Evolutionary conservation across 2,113 vertebrate genomes (phyloP).

Genomic region (Hirundichthys speculiger): DNA sequence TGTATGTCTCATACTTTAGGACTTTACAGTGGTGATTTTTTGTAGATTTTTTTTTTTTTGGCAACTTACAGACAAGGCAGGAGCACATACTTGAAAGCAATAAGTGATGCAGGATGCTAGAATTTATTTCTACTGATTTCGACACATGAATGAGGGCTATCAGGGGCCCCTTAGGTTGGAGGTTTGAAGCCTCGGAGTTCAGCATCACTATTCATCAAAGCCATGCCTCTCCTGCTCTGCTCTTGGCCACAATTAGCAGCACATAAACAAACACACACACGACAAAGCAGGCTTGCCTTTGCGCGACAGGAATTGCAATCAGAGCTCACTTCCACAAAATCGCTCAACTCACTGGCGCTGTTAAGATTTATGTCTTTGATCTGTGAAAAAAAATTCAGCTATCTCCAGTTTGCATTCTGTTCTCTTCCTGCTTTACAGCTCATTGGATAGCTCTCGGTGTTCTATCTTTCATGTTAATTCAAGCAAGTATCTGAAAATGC

Average conservation of each 20-base stretch:
- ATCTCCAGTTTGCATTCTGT: conserved; percentile 19
- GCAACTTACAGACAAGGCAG: background rate
- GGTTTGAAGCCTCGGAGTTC: conserved; percentile 50
- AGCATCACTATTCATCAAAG: conserved; percentile 56
- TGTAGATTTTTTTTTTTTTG: background rate
- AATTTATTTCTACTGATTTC: conserved; percentile 25
- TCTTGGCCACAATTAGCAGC: conserved; percentile 68
- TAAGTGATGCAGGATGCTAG: conserved; percentile 15
- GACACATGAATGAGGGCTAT: conserved; percentile 18
- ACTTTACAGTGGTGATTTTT: background rate
- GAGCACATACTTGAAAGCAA: background rate
- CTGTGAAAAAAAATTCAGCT: conserved; percentile 32
- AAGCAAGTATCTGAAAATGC: conserved; percentile 26
- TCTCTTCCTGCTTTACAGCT: conserved; percentile 22
- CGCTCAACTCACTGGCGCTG: conserved; percentile 28
- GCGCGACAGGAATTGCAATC: conserved; percentile 61
- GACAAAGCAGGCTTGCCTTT: conserved; percentile 34
- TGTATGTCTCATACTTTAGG: too few species aligned
- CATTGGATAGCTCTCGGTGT: conserved; percentile 1
- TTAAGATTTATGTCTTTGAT: conserved; percentile 54
- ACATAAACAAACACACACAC: conserved; percentile 67
- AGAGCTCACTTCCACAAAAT: conserved; percentile 46
- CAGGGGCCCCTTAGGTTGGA: conserved; percentile 47
- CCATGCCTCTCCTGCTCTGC: conserved; percentile 51
- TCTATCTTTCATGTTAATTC: conserved; percentile 29